Evolutionary conservation across 1,140 invertebrate genomes (phyloP).

Genomic region (Periplaneta americana): DNA sequence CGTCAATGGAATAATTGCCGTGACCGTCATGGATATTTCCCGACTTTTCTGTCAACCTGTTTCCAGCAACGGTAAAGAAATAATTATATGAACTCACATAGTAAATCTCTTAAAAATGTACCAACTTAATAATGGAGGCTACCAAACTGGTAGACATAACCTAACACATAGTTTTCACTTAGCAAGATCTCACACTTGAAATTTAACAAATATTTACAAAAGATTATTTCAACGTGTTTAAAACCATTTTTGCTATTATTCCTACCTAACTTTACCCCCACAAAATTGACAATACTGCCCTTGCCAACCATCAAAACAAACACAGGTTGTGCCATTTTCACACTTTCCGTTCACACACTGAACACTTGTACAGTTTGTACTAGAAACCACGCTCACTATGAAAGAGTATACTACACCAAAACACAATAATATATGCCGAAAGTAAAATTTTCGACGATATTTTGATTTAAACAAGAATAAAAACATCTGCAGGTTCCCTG

Average conservation of each 20-base stretch:
- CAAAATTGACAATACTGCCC: slow-evolving; percentile 83
- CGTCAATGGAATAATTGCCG: slow-evolving; percentile 90
- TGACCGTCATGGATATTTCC: slow-evolving; percentile 87
- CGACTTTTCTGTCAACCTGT: slow-evolving; percentile 64
- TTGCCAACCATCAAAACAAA: slow-evolving; percentile 87
- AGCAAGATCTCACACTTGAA: neutral
- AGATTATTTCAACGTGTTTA: neutral
- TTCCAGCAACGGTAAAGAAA: neutral
- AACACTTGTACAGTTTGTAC: slow-evolving; percentile 32
- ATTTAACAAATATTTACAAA: neutral
- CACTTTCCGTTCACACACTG: slow-evolving; percentile 67
- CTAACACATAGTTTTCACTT: neutral
- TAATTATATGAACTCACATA: neutral
- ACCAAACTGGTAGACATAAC: neutral
- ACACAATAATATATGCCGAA: slow-evolving; percentile 20
- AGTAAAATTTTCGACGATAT: slow-evolving; percentile 64
- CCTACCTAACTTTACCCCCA: slow-evolving; percentile 86
- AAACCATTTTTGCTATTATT: slow-evolving; percentile 17
- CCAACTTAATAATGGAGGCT: neutral
- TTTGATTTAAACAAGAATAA: slow-evolving; percentile 79
- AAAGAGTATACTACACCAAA: slow-evolving; percentile 41
- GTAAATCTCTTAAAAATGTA: neutral
- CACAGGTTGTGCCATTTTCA: slow-evolving; percentile 71
- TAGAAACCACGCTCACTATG: slow-evolving; percentile 44
- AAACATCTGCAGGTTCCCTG: slow-evolving; percentile 74